Percentiles rank a stretch among this genome's conserved stretches.
phyloP scores from a whole-genome alignment of 2,113 vertebrate genomes.

The Semicossyphus pulcher region DNA sequence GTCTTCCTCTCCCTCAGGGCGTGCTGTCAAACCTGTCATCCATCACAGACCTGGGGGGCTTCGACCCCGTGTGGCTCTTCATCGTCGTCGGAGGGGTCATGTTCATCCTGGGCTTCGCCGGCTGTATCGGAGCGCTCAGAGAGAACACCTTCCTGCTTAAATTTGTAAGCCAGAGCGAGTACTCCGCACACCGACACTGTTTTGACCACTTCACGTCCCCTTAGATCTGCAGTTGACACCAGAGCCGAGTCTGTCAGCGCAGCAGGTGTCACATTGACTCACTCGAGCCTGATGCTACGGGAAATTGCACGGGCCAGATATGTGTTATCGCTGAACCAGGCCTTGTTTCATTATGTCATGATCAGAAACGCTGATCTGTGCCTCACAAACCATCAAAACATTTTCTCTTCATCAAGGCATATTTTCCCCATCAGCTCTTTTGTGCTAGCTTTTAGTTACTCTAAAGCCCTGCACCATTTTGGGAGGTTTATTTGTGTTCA shows the following conservation, averaged over 20 bases:
- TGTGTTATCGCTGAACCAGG: conserved; percentile 6
- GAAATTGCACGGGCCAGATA: conserved; percentile 7
- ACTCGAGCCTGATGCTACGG: conserved; percentile 17
- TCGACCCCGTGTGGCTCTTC: conserved; percentile 95
- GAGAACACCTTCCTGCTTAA: conserved; percentile 94
- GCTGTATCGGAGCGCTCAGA: conserved; percentile 92
- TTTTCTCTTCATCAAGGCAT: background rate
- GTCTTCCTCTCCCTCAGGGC: conserved; percentile 78
- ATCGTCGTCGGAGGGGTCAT: conserved; percentile 92
- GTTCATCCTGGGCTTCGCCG: conserved; percentile 93
- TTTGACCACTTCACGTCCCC: conserved; percentile 41
- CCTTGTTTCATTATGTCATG: background rate
- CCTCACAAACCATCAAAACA: background rate
- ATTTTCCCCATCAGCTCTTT: background rate
- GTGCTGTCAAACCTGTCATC: conserved; percentile 92
- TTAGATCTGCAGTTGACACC: conserved; percentile 48
- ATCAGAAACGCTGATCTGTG: conserved; percentile 3
- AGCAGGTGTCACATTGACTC: conserved; percentile 58
- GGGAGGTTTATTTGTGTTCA: conserved; percentile 33
- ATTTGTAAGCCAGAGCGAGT: conserved; percentile 85
- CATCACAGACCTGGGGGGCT: conserved; percentile 92
- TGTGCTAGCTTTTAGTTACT: background rate
- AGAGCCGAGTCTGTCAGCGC: conserved; percentile 25
- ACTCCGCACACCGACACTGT: conserved; percentile 9
- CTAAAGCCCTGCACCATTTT: conserved; percentile 1